phyloP scores from a whole-genome alignment of 92 coral and sea anemone species.

The Heliopora coerulea region DNA sequence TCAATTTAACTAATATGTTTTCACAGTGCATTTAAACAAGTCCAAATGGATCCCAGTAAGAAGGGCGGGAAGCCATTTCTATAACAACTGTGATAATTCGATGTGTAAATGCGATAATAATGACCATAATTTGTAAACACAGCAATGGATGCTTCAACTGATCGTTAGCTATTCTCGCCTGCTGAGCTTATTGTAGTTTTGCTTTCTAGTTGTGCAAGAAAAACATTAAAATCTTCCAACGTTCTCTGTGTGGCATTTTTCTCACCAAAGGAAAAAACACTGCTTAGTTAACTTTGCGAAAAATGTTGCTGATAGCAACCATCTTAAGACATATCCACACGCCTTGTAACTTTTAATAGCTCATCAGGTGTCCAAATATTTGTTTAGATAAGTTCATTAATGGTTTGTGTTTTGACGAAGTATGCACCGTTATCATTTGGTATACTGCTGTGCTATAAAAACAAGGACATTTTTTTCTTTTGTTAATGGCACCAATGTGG shows the following conservation, averaged over 20 bases:
- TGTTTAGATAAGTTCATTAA: slow-evolving; percentile 14
- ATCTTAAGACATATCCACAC: neutral
- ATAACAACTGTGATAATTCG: slow-evolving; percentile 46
- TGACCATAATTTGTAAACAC: slow-evolving; percentile 48
- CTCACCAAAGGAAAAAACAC: too few relatives aligned
- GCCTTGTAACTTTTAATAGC: slow-evolving; percentile 17
- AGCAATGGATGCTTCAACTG: slow-evolving; percentile 45
- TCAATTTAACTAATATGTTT: neutral
- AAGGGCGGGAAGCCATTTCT: slow-evolving; percentile 37
- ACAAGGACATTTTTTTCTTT: slow-evolving; percentile 33
- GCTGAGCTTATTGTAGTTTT: slow-evolving; percentile 29
- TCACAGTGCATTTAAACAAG: neutral
- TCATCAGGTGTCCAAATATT: slow-evolving; percentile 32
- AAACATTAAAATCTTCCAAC: too few relatives aligned
- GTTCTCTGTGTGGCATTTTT: too few relatives aligned
- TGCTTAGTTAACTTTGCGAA: too few relatives aligned
- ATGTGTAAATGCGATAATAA: slow-evolving; percentile 40
- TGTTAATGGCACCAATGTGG: slow-evolving; percentile 44
- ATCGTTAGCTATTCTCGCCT: slow-evolving; percentile 40
- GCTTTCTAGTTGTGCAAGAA: slow-evolving; percentile 4
- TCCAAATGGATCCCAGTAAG: slow-evolving; percentile 2
- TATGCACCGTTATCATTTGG: slow-evolving; percentile 16
- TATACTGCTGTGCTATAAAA: slow-evolving; percentile 30
- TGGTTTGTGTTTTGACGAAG: slow-evolving; percentile 21
- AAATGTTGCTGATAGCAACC: neutral